A percentile compares a stretch with the other conserved stretches of the same genome.
Evolutionary conservation across 2,113 vertebrate species (phyloP).

Genomic region (Esox niger): DNA sequence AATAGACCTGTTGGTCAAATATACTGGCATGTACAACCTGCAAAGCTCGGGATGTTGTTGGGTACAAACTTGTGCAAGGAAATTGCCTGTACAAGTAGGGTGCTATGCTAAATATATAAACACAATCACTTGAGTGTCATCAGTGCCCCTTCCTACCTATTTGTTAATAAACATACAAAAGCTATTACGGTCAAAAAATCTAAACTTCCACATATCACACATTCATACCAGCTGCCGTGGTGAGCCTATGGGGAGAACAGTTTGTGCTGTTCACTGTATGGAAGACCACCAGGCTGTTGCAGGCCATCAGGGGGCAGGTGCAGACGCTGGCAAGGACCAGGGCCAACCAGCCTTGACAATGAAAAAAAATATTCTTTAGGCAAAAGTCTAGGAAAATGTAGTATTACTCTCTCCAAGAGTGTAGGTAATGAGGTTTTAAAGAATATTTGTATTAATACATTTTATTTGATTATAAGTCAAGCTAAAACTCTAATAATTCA

Average conservation of each 20-base stretch:
- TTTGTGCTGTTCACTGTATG: slow-evolving; percentile 25
- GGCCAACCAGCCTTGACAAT: slow-evolving; percentile 44
- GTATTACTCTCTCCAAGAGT: slow-evolving; percentile 12
- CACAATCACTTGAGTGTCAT: no score
- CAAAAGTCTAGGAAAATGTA: slow-evolving; percentile 38
- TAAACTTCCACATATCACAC: no score
- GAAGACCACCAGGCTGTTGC: slow-evolving; percentile 17
- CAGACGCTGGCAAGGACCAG: slow-evolving; percentile 30
- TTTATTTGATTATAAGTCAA: no score
- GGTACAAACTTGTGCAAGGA: slow-evolving; percentile 1
- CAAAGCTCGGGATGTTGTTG: slow-evolving; percentile 10
- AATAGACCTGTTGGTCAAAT: slow-evolving; percentile 28
- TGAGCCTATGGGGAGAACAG: not conserved
- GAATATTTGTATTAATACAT: no score
- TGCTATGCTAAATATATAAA: not conserved
- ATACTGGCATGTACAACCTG: not conserved
- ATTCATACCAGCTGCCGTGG: no score
- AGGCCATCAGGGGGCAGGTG: slow-evolving; percentile 35
- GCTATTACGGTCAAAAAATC: no score
- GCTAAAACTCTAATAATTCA: no score
- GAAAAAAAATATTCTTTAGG: slow-evolving; percentile 47
- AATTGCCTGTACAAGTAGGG: slow-evolving; percentile 24
- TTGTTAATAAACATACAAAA: not conserved
- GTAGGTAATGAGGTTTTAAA: not conserved
- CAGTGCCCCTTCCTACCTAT: not conserved